A percentile compares a stretch with the other conserved stretches of the same genome.
phyloP scores from a whole-genome alignment of 2,797 vertebrate genomes.

The Telmatherina bonti region DNA sequence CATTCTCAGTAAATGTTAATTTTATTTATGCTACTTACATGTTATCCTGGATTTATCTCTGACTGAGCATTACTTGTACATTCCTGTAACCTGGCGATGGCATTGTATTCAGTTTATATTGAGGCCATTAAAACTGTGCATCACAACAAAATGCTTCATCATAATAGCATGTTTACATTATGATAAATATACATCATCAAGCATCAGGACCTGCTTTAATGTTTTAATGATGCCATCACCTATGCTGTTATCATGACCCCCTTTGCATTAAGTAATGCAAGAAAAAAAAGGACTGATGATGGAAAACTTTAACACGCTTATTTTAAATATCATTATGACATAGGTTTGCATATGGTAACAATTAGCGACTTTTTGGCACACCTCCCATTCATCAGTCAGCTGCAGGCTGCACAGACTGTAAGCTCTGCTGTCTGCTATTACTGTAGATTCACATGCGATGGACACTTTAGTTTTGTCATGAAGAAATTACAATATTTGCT shows the following conservation, averaged over 20 bases:
- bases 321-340: conserved; percentile 8
- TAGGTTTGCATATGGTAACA: conserved; percentile 8
- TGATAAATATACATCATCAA: not conserved
- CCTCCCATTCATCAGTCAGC: conserved; percentile 14
- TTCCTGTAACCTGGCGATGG: not conserved
- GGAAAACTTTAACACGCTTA: conserved; percentile 4
- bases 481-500: not conserved
- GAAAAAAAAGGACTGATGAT: conserved; percentile 2
- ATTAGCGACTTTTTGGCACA: conserved; percentile 25
- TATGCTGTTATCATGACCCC: conserved; percentile 11
- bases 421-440: conserved; percentile 4
- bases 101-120: not conserved
- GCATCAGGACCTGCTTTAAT: conserved; percentile 6
- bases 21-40: not conserved
- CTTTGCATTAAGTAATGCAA: conserved; percentile 17
- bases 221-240: conserved; percentile 19
- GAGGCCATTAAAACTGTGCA: not conserved
- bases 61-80: conserved; percentile 6
- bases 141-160: not conserved
- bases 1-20: not conserved
- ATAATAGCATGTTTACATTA: not conserved
- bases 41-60: not conserved
- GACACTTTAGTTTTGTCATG: not conserved
- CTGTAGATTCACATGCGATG: not conserved
- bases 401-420: conserved; percentile 10